Conservation (phyloP, 2,888 invertebrate genomes). For the Dryococelus australis region DNA sequence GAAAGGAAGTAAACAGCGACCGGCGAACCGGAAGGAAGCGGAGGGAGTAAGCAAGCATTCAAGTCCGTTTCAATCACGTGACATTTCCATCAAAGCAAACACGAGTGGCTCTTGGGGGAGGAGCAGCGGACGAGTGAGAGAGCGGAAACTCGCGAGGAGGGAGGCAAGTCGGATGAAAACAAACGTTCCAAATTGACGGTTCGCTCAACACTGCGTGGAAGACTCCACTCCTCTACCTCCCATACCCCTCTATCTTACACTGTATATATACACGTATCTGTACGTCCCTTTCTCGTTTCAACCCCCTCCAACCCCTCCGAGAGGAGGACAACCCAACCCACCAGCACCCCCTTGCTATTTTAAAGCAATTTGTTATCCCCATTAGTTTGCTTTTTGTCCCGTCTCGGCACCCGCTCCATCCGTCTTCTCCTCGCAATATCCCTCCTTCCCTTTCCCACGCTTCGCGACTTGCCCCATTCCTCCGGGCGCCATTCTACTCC, state of each 20-base stretch:
- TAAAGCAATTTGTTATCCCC: conserved; percentile 31
- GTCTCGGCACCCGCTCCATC: conserved; percentile 4
- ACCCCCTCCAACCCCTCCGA: too few relatives aligned
- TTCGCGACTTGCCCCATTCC: background rate
- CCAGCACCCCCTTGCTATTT: conserved; percentile 6
- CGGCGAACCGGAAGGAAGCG: conserved; percentile 18
- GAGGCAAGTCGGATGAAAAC: background rate
- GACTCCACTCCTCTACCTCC: background rate
- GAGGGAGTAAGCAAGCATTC: conserved; percentile 19
- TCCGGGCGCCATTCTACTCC: background rate
- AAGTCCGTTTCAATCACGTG: conserved; percentile 31
- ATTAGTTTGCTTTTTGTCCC: conserved; percentile 22
- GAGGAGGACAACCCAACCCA: background rate
- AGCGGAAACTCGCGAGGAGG: background rate
- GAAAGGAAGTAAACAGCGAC: background rate
- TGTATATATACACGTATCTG: background rate
- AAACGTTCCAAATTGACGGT: conserved; percentile 27
- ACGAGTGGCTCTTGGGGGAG: conserved; percentile 13
- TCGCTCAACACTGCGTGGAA: background rate
- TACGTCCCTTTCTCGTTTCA: too few relatives aligned
- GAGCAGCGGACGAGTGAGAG: background rate
- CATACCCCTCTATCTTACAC: background rate
- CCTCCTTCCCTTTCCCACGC: background rate
- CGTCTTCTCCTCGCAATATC: conserved; percentile 25
- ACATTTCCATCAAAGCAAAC: conserved; percentile 28